Evolutionary conservation across 2,113 vertebrate species (phyloP).

Genomic region (Varanus salvator): DNA sequence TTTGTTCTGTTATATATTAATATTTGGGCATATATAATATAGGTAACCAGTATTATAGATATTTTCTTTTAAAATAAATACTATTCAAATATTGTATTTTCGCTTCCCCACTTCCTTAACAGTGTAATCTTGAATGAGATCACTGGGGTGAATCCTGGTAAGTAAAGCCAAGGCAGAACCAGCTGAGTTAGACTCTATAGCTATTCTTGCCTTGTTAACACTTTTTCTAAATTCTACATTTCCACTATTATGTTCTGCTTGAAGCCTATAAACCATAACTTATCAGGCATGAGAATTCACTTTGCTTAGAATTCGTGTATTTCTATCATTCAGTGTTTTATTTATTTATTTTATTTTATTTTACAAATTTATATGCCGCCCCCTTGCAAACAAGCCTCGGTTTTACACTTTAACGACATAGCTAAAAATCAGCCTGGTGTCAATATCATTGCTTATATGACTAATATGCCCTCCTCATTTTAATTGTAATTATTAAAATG

Average conservation of each 20-base stretch:
- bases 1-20: no score
- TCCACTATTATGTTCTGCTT: neutral
- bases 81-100: no score
- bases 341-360: no score
- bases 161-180: neutral
- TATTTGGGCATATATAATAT: no score
- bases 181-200: neutral
- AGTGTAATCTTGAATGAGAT: neutral
- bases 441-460: neutral
- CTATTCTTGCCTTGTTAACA: neutral
- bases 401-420: neutral
- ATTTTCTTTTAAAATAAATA: no score
- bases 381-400: no score
- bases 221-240: neutral
- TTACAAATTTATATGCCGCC: no score
- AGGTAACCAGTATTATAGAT: no score
- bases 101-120: no score
- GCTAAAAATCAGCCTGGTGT: neutral
- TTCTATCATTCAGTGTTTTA: neutral
- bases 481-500: neutral
- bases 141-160: neutral
- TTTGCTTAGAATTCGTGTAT: neutral
- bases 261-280: neutral
- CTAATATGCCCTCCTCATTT: neutral
- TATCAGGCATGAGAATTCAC: neutral